Base-by-base conservation (phyloP, 2,888 invertebrate genomes). In the Amiota mariae region DNA sequence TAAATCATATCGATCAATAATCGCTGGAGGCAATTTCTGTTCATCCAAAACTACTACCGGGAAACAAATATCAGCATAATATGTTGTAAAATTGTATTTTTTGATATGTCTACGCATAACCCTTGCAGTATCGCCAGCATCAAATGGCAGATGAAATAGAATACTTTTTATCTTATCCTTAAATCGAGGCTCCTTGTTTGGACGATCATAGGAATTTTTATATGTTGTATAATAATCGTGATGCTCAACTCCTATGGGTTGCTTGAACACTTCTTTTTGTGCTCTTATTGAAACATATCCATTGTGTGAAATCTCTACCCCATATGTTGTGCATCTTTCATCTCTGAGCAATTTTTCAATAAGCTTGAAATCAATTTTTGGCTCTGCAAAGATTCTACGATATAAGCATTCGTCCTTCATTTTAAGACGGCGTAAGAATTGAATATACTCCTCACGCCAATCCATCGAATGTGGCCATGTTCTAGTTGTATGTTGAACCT, bases 171-270 rank as follows among this genome's bases (percentile, higher is more conserved):
- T 79, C 81, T 4, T 78, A 13, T 54, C 10, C 15, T 54, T 54
- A 54, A 54, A 54, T 15, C 15, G 54, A 8, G 13, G 6, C 54
- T 54, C 54, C 15, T 15, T 15, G n/a, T 12, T 12, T 9, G 87
- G 74, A 10, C 85, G 81, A 75, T 83, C 85, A 64, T 81, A 85
- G 48, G 80, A 86, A 48, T 82, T 86, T 0, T 80, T 77, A 79
- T 88, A 89, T 0, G 85, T 87, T 8, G 89, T 88, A 49, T 76
- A 79, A 48, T 82, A 82, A 47, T 85, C 20, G 10, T 18, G 48
- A 49, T 66, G 11, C 2, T 12, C n/a, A 63, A 36, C 84, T 56
- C 76, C 79, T 47, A 78, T 77, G 51, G 71, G 15, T 2, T 73
- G 59, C 0, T 36, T 51, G 0, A 36, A 75, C 0, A 63, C 54